phyloP scores from a whole-genome alignment of 2,113 vertebrate species.

The Oncorhynchus keta region DNA sequence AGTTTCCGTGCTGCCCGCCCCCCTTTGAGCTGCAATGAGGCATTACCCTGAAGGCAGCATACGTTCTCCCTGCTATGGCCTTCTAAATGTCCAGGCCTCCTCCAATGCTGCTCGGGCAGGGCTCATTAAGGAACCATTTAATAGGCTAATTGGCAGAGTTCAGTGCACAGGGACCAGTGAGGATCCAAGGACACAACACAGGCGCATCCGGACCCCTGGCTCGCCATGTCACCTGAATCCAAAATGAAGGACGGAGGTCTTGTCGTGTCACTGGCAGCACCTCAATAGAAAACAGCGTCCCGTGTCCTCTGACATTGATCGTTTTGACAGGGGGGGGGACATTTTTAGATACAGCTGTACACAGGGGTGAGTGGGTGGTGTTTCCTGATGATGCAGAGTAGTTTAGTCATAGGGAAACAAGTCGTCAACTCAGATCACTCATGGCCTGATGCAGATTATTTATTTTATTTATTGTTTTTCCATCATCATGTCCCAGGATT shows the following conservation, averaged over 20 bases:
- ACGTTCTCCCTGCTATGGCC: background rate
- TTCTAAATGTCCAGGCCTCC: constrained; percentile 11
- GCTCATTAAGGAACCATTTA: constrained; percentile 23
- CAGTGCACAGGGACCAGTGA: background rate
- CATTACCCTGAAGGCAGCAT: background rate
- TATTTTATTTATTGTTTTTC: background rate
- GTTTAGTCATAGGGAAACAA: too few relatives aligned
- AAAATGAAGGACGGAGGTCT: background rate
- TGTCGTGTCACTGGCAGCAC: too few relatives aligned
- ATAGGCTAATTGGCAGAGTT: constrained; percentile 21
- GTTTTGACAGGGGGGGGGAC: background rate
- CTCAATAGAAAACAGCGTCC: background rate
- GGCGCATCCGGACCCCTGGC: background rate
- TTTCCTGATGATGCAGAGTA: too few relatives aligned
- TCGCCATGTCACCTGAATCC: background rate
- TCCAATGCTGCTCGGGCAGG: background rate
- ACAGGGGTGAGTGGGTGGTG: too few relatives aligned
- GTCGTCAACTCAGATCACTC: too few relatives aligned
- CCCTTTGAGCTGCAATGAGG: constrained; percentile 14
- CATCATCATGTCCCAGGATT: background rate
- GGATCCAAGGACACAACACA: background rate
- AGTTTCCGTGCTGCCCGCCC: constrained; percentile 6
- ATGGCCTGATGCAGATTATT: too few relatives aligned
- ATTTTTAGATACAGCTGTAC: background rate
- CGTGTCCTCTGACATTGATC: background rate